A percentile compares a stretch with the other conserved stretches of the same genome.
phyloP scores from a whole-genome alignment of 1,140 invertebrate genomes.

The Drosophila pandora region DNA sequence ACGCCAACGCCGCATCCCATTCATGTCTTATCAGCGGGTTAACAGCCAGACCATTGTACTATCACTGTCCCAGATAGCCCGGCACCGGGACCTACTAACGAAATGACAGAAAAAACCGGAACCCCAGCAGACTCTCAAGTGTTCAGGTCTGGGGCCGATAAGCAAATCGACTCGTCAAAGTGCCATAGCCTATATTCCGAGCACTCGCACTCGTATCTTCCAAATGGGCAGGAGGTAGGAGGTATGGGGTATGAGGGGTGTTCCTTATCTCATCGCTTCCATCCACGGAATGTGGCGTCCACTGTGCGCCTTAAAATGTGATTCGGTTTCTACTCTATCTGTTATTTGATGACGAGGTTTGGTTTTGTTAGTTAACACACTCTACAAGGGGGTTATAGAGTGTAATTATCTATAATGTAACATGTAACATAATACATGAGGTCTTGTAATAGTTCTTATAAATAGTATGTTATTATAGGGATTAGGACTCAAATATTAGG shows the following conservation, averaged over 20 bases:
- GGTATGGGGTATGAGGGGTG: neutral
- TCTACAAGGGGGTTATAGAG: too few relatives aligned
- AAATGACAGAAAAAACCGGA: constrained; percentile 1
- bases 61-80: constrained; percentile 48
- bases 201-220: neutral
- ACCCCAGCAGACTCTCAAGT: constrained; percentile 25
- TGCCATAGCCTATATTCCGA: constrained; percentile 17
- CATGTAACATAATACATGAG: too few relatives aligned
- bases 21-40: constrained; percentile 38
- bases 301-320: constrained; percentile 10
- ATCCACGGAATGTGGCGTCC: constrained; percentile 28
- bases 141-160: constrained; percentile 43
- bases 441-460: too few relatives aligned
- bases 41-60: constrained; percentile 41
- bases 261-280: constrained; percentile 31
- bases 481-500: too few relatives aligned
- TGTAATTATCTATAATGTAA: too few relatives aligned
- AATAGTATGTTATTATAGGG: too few relatives aligned
- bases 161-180: constrained; percentile 17
- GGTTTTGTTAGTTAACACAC: neutral
- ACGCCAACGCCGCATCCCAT: constrained; percentile 36
- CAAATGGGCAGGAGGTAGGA: neutral
- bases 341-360: neutral
- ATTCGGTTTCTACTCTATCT: constrained; percentile 1
- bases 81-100: neutral